A percentile compares a stretch with the other conserved stretches of the same genome.
Conservation (phyloP, 2,113 vertebrate genomes). For the Mohoua ochrocephala region DNA sequence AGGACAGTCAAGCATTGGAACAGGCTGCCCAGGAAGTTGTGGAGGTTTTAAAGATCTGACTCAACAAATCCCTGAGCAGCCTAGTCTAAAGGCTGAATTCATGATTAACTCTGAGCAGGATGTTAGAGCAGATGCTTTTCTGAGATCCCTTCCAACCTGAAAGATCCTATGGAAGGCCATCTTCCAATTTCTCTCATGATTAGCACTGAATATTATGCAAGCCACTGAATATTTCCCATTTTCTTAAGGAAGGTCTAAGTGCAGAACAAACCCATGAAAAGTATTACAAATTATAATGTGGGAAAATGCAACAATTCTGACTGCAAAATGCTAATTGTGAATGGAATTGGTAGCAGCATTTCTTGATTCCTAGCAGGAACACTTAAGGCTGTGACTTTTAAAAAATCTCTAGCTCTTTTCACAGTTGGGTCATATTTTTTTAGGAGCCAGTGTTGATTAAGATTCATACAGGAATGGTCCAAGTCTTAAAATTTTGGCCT, state of each 20-base stretch:
- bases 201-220: background rate
- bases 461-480: background rate
- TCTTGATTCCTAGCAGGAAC: background rate
- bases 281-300: background rate
- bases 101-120: background rate
- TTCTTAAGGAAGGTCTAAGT: background rate
- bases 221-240: background rate
- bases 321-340: background rate
- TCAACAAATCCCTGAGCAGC: background rate
- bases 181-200: background rate
- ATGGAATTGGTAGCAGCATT: background rate
- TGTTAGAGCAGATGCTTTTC: background rate
- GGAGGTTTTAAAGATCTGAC: background rate
- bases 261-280: background rate
- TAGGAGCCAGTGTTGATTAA: background rate
- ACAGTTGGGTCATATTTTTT: background rate
- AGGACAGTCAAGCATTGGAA: background rate
- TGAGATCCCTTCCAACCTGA: background rate
- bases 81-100: background rate
- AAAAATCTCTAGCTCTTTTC: background rate
- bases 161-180: background rate
- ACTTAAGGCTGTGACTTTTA: background rate
- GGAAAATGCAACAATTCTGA: background rate
- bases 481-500: background rate
- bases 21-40: background rate